Conservation (phyloP, 1,140 invertebrate species). For the Asbolus verrucosus region DNA sequence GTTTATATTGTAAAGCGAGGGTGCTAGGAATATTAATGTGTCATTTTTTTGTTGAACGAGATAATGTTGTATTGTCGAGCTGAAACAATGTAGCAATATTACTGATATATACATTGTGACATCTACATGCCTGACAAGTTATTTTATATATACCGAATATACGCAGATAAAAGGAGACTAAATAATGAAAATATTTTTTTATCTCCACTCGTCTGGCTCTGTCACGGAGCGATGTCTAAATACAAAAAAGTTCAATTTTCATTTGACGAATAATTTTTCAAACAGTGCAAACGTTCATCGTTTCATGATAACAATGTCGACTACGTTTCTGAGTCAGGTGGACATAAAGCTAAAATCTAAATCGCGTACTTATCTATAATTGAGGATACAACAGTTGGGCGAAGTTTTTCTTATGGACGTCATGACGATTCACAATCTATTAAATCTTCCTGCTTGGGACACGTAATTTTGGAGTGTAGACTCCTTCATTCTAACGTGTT, state of each 20-base stretch:
- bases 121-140: constrained; percentile 45
- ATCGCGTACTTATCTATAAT: no score
- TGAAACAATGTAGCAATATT: constrained; percentile 52
- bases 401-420: no score
- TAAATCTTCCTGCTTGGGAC: no score
- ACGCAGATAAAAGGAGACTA: constrained; percentile 37
- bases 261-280: constrained; percentile 38
- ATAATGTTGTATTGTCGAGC: constrained; percentile 52
- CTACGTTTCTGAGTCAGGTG: no score
- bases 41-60: constrained; percentile 49
- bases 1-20: constrained; percentile 58
- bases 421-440: no score
- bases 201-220: constrained; percentile 26
- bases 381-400: no score
- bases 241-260: constrained; percentile 28
- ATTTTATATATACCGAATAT: constrained; percentile 43
- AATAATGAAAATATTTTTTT: constrained; percentile 45
- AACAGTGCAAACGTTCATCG: constrained; percentile 2
- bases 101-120: constrained; percentile 45
- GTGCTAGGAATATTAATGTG: constrained; percentile 58
- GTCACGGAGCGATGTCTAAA: constrained; percentile 10
- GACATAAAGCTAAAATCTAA: no score
- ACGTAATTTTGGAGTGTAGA: no score
- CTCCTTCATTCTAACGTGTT: no score
- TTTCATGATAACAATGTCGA: no score